These are phyloP conservation scores for Spisula subtruncata DNA, from an alignment of 2,888 invertebrate genomes.

Conservation along the genomic window DNA sequence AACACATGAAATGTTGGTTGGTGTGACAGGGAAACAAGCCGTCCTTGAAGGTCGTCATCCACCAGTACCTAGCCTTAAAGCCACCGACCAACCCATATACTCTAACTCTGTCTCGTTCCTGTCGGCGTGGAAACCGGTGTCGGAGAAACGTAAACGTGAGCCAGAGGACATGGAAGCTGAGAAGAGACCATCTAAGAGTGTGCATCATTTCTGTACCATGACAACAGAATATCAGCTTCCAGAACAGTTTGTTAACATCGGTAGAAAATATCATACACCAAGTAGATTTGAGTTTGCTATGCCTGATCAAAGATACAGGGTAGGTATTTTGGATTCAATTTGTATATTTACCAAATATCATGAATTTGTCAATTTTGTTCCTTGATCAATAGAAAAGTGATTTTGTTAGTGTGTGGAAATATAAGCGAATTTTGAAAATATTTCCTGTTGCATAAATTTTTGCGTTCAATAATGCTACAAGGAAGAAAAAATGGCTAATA, in stretches of 20 bases:
- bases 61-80: slow-evolving; percentile 66
- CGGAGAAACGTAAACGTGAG: slow-evolving; percentile 63
- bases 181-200: slow-evolving; percentile 72
- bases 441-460: too few relatives aligned
- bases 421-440: too few relatives aligned
- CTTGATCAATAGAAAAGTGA: too few relatives aligned
- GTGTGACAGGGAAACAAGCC: slow-evolving; percentile 78
- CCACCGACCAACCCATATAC: slow-evolving; percentile 66
- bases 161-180: slow-evolving; percentile 59
- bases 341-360: too few relatives aligned
- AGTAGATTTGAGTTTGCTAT: slow-evolving; percentile 79
- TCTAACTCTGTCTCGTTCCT: slow-evolving; percentile 81
- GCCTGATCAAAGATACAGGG: slow-evolving; percentile 80
- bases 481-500: too few relatives aligned
- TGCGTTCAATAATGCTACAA: too few relatives aligned
- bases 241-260: slow-evolving; percentile 80
- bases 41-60: slow-evolving; percentile 75
- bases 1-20: slow-evolving; percentile 84
- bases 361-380: too few relatives aligned
- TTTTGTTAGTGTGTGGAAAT: too few relatives aligned
- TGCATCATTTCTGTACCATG: slow-evolving; percentile 86
- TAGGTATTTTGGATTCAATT: slow-evolving; percentile 49
- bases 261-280: slow-evolving; percentile 85
- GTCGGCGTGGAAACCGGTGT: slow-evolving; percentile 82
- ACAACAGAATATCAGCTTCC: slow-evolving; percentile 84